Percentiles rank a stretch among this genome's conserved stretches.
These are phyloP conservation scores for Colostygia pectinataria DNA, from an alignment of 2,888 invertebrate species.

Conservation along the genomic window DNA sequence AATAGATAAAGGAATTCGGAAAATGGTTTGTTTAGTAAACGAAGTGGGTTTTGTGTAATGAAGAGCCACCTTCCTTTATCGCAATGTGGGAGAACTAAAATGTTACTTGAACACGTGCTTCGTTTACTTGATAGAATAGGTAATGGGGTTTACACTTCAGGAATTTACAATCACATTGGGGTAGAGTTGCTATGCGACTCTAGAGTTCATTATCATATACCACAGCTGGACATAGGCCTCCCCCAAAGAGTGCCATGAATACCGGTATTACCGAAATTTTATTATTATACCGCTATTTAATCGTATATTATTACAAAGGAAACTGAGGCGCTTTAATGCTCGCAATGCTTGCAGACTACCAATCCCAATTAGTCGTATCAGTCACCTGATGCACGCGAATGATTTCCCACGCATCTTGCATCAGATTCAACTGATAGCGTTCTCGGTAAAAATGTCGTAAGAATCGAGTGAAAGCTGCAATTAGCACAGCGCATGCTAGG, in stretches of 20 bases:
- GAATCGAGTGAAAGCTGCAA: conserved; percentile 37
- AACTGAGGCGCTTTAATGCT: not conserved
- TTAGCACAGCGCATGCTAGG: conserved; percentile 31
- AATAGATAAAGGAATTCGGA: no score
- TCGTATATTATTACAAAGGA: no score
- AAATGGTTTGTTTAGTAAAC: no score
- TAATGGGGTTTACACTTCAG: not conserved
- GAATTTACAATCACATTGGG: not conserved
- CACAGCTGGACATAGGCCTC: no score
- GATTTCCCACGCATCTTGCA: conserved; percentile 38
- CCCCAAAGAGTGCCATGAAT: no score
- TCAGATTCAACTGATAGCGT: conserved; percentile 30
- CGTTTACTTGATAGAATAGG: not conserved
- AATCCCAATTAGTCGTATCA: conserved; percentile 15
- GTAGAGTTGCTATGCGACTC: not conserved
- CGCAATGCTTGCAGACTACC: conserved; percentile 3
- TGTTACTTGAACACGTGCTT: conserved; percentile 7
- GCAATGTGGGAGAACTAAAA: conserved; percentile 1
- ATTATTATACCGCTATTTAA: no score
- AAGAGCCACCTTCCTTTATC: not conserved
- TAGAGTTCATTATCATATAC: no score
- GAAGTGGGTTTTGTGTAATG: no score
- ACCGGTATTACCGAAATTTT: not conserved
- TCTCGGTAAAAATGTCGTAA: conserved; percentile 37
- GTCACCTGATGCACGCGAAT: conserved; percentile 8